Conservation (phyloP, 2,888 invertebrate species). For the Adelognathus sp. region DNA sequence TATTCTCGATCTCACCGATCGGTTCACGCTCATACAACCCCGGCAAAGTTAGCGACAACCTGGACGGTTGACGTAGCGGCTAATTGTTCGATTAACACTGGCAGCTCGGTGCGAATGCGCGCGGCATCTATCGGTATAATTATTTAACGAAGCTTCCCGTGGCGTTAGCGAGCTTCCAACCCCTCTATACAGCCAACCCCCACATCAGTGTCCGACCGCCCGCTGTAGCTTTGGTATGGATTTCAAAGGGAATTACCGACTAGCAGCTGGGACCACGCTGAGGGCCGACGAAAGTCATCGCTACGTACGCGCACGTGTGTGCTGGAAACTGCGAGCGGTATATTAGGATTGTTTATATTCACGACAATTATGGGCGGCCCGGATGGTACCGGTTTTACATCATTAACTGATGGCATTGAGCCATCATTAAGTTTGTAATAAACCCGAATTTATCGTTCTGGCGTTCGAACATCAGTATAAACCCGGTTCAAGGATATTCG, state of each 20-base stretch:
- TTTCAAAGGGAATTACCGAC: constrained; percentile 60
- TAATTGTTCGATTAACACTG: constrained; percentile 74
- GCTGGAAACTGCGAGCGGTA: constrained; percentile 63
- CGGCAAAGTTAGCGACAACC: constrained; percentile 31
- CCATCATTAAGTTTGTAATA: no score
- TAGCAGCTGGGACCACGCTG: constrained; percentile 32
- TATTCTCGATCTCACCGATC: not conserved
- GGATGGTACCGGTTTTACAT: constrained; percentile 63
- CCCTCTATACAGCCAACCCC: constrained; percentile 4
- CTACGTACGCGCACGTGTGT: not conserved
- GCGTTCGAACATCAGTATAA: no score
- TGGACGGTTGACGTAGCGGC: constrained; percentile 65
- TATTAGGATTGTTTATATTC: not conserved
- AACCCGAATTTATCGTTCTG: no score
- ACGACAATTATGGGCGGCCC: constrained; percentile 58
- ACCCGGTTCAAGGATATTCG: not conserved
- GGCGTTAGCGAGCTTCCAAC: constrained; percentile 32
- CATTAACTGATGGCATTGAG: no score
- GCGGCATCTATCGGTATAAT: constrained; percentile 68
- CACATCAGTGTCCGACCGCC: constrained; percentile 26
- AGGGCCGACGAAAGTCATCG: constrained; percentile 40
- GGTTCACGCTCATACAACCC: not conserved
- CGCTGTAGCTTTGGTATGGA: not conserved
- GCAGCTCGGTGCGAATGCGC: constrained; percentile 22
- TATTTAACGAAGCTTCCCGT: constrained; percentile 69